Evolutionary conservation across 1,140 invertebrate species (phyloP).

Genomic region (Piezodorus guildinii): DNA sequence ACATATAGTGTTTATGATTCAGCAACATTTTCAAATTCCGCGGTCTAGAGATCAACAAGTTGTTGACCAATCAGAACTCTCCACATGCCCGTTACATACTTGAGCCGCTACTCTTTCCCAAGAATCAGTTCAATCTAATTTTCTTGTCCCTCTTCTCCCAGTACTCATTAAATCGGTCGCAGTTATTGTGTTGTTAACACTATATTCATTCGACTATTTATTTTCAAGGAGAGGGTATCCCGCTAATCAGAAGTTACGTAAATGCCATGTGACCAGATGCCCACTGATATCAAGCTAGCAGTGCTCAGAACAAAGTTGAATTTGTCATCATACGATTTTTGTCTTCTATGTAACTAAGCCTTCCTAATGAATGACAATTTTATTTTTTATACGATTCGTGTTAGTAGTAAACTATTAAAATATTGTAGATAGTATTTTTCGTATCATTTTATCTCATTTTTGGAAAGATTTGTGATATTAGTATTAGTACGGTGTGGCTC

Average conservation of each 20-base stretch:
- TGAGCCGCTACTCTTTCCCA: no score
- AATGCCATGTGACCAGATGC: background rate
- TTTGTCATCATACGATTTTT: conserved; percentile 11
- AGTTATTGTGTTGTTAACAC: no score
- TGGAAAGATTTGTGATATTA: conserved; percentile 1
- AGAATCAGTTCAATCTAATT: no score
- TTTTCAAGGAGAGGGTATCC: no score
- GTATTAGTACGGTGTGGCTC: conserved; percentile 5
- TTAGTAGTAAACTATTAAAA: background rate
- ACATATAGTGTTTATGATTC: no score
- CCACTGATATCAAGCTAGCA: background rate
- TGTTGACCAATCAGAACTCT: background rate
- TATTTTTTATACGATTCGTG: conserved; percentile 1
- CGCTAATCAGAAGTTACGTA: background rate
- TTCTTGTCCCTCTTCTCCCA: no score
- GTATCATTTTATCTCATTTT: background rate
- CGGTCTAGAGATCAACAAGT: conserved; percentile 6
- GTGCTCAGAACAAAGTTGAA: conserved; percentile 1
- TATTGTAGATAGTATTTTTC: conserved; percentile 1
- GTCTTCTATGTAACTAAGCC: conserved; percentile 14
- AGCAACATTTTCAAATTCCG: background rate
- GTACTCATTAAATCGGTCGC: no score
- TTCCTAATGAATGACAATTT: conserved; percentile 13
- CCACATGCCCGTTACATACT: conserved; percentile 11
- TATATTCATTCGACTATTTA: no score